Conservation (phyloP, 1,140 invertebrate species). For the Drosophila seguyi region DNA sequence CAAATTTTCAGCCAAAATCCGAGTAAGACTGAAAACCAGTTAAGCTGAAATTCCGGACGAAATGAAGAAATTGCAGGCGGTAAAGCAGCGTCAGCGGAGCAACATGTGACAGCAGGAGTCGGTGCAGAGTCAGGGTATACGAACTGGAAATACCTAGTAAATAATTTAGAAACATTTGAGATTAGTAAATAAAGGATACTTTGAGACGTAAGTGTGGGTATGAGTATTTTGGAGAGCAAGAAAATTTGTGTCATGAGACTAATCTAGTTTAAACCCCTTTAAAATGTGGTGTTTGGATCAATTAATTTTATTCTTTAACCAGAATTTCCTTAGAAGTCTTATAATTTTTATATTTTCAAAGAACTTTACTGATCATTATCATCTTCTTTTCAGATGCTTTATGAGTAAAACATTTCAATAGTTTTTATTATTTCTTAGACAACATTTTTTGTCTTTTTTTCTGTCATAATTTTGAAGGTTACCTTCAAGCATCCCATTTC, state of each 20-base stretch:
- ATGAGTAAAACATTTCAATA: no score
- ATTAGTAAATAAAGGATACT: background rate
- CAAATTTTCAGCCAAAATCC: conserved; percentile 64
- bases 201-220: no score
- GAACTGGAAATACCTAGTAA: background rate
- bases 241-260: no score
- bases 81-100: conserved; percentile 7
- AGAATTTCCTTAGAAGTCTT: no score
- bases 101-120: conserved; percentile 34
- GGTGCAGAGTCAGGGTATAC: background rate
- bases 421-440: no score
- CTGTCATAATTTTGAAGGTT: no score
- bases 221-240: background rate
- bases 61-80: conserved; percentile 77
- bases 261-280: background rate
- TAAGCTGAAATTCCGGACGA: conserved; percentile 55
- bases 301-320: background rate
- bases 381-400: no score
- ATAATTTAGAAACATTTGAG: background rate
- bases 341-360: no score
- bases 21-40: conserved; percentile 28
- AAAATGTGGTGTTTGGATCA: background rate
- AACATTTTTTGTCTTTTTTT: no score
- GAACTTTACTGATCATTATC: no score
- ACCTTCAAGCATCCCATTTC: no score